Conservation (phyloP, 2,797 vertebrate genomes). For the Clamator glandarius region DNA sequence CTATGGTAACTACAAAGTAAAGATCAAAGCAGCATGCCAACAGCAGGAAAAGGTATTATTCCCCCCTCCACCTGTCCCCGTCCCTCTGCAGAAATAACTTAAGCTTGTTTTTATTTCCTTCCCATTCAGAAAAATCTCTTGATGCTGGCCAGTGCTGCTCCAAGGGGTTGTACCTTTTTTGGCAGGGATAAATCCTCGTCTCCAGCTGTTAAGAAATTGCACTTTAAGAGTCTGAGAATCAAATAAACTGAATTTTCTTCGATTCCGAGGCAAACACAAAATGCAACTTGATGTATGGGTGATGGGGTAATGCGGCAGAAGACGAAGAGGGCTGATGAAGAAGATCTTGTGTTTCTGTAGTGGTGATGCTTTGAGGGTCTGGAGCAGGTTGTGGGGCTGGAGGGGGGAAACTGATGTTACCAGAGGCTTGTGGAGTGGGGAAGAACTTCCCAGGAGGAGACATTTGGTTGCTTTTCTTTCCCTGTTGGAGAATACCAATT, state of each 20-base stretch:
- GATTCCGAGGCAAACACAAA: neutral
- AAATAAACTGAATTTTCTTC: neutral
- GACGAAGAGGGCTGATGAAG: neutral
- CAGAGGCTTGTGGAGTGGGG: neutral
- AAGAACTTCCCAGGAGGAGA: neutral
- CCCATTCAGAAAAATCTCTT: neutral
- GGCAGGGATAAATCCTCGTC: neutral
- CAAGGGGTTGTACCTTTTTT: neutral
- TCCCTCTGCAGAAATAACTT: neutral
- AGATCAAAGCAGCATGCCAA: constrained; percentile 46
- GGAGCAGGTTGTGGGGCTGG: neutral
- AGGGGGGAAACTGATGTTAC: neutral
- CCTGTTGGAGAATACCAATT: neutral
- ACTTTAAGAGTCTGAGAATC: neutral
- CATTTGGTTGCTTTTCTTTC: neutral
- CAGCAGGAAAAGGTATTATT: constrained; percentile 11
- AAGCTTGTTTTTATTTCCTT: neutral
- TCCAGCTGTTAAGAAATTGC: neutral
- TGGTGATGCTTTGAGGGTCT: neutral
- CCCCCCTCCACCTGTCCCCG: too few relatives aligned
- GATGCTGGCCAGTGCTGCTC: neutral
- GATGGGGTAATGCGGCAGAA: neutral
- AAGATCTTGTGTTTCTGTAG: neutral
- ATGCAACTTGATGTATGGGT: neutral
- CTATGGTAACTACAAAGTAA: constrained; percentile 62